Evolutionary conservation across 2,797 vertebrate genomes (phyloP).

Genomic region (Onychomys torridus): DNA sequence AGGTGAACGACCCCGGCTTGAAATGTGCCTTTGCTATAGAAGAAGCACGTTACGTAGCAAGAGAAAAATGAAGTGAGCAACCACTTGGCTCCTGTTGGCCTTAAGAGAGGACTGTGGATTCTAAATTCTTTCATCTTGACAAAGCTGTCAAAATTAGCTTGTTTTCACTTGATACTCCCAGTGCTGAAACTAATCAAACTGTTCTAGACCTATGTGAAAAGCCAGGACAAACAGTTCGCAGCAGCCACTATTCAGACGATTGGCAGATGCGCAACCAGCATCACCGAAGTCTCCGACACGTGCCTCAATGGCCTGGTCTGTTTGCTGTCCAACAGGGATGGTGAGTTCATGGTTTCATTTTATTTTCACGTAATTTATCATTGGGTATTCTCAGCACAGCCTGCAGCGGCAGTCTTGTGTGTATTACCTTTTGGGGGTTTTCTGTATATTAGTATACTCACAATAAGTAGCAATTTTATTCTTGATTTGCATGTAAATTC

Average conservation of each 20-base stretch:
- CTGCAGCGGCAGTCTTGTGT: neutral
- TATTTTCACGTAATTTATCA: conserved; percentile 60
- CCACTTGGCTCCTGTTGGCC: neutral
- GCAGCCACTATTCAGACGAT: conserved; percentile 98
- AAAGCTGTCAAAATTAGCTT: neutral
- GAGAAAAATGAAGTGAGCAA: neutral
- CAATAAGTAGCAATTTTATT: neutral
- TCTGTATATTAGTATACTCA: neutral
- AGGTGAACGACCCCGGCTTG: conserved; percentile 63
- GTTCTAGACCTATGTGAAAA: conserved; percentile 97
- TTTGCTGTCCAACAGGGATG: conserved; percentile 97
- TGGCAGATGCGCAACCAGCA: conserved; percentile 97
- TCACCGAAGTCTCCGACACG: conserved; percentile 95
- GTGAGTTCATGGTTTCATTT: conserved; percentile 87
- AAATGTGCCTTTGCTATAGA: conserved; percentile 15
- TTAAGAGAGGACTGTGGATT: conserved; percentile 56
- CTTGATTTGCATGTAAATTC: neutral
- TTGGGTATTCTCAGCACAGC: conserved; percentile 32
- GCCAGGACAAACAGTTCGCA: conserved; percentile 97
- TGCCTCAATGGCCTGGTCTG: conserved; percentile 97
- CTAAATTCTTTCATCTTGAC: neutral
- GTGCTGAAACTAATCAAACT: conserved; percentile 71
- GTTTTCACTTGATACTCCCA: conserved; percentile 42
- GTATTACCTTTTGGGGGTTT: conserved; percentile 28
- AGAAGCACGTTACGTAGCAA: conserved; percentile 50